Percentiles rank a stretch among this genome's conserved stretches.
Conservation (phyloP, 2,113 vertebrate genomes). For the Cyprinodon tularosa region DNA sequence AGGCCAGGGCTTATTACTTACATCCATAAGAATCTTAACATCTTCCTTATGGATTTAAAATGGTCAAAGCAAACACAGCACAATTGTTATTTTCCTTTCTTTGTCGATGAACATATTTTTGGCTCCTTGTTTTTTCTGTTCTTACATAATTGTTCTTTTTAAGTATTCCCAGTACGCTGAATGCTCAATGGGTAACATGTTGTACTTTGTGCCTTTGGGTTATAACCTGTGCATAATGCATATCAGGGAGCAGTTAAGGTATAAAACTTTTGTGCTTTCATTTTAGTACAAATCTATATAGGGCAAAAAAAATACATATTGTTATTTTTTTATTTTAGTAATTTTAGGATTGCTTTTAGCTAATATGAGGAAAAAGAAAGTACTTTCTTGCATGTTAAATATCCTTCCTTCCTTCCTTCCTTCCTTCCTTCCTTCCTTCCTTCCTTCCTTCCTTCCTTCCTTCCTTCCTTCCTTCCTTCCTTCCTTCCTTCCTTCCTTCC, state of each 20-base stretch:
- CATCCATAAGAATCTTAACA: neutral
- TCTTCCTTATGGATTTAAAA: neutral
- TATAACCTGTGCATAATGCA: neutral
- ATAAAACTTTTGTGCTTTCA: neutral
- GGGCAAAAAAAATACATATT: neutral
- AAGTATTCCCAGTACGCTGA: neutral
- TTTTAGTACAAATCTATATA: neutral
- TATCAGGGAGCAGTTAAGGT: neutral
- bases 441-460: neutral
- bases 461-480: neutral
- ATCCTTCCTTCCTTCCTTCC: neutral
- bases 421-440: neutral
- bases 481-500: conserved; percentile 9
- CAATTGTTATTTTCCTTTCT: neutral
- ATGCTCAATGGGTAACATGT: neutral
- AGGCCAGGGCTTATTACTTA: neutral
- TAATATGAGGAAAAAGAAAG: neutral
- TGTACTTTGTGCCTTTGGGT: neutral
- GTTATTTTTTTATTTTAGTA: neutral
- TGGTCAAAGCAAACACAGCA: neutral
- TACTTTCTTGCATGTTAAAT: too few relatives aligned
- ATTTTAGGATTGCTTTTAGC: neutral
- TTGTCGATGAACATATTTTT: neutral
- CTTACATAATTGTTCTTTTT: neutral
- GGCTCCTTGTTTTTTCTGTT: neutral